Conservation (phyloP, 2,888 invertebrate species). For the Dicranocentrus wangi region DNA sequence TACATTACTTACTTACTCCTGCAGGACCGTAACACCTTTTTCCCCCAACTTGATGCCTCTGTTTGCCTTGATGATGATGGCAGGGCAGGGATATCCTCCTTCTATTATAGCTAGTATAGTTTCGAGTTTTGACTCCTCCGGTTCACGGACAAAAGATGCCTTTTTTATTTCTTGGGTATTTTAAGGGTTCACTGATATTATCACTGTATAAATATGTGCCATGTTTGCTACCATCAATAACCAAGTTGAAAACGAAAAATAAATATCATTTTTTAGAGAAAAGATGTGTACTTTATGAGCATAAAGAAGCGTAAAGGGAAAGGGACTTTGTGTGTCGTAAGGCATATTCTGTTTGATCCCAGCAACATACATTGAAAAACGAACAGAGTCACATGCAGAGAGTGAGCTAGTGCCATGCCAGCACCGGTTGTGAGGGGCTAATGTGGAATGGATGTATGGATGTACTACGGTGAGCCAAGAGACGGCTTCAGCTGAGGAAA, state of each 20-base stretch:
- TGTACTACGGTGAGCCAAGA: constrained; percentile 31
- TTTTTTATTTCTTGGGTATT: constrained; percentile 23
- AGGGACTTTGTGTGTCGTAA: too few species aligned
- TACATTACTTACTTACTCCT: too few species aligned
- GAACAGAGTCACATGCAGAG: constrained; percentile 8
- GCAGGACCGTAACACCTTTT: constrained; percentile 42
- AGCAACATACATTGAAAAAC: constrained; percentile 21
- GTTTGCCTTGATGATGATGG: too few species aligned
- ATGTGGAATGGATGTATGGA: too few species aligned
- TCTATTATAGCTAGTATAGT: too few species aligned
- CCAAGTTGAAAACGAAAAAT: constrained; percentile 21
- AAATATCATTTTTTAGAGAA: not conserved
- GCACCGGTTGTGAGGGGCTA: too few species aligned
- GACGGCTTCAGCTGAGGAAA: constrained; percentile 4
- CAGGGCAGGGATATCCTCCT: too few species aligned
- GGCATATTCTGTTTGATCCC: not conserved
- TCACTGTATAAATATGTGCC: constrained; percentile 1
- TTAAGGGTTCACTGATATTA: constrained; percentile 52
- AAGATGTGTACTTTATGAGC: too few species aligned
- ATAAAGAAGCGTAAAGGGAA: too few species aligned
- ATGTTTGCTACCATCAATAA: constrained; percentile 43
- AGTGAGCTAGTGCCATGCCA: constrained; percentile 18
- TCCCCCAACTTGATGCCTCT: not conserved
- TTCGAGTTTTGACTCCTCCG: constrained; percentile 28
- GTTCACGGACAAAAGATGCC: constrained; percentile 27